A percentile compares a stretch with the other conserved stretches of the same genome.
phyloP scores from a whole-genome alignment of 2,113 vertebrate species.

The Oreocharis arfaki region DNA sequence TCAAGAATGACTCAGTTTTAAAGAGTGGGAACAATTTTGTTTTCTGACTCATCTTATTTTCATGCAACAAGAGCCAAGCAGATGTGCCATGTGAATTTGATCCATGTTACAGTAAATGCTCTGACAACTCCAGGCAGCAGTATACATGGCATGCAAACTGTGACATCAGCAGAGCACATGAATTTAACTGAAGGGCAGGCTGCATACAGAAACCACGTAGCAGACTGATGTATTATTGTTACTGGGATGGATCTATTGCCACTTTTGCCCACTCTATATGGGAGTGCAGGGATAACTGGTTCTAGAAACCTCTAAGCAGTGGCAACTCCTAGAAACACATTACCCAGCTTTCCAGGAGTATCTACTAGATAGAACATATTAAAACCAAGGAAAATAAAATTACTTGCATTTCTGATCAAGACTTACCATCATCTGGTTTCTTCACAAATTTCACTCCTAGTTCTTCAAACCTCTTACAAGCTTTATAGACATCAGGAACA shows the following conservation, averaged over 20 bases:
- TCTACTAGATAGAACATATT: background rate
- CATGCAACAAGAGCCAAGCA: background rate
- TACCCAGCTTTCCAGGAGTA: background rate
- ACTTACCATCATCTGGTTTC: slow-evolving; percentile 92
- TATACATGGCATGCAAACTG: background rate
- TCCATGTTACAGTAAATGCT: background rate
- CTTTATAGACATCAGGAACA: slow-evolving; percentile 88
- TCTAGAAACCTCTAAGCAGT: background rate
- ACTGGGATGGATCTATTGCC: background rate
- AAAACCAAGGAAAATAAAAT: background rate
- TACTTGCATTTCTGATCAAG: background rate
- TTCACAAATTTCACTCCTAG: slow-evolving; percentile 95
- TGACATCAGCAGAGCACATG: background rate
- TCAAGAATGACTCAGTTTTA: background rate
- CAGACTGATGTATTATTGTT: background rate
- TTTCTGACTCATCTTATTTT: background rate
- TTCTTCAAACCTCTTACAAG: slow-evolving; percentile 93
- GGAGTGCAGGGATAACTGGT: background rate
- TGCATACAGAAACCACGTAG: background rate
- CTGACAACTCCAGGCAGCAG: background rate
- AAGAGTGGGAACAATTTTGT: background rate
- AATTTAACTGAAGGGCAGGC: background rate
- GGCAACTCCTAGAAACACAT: background rate
- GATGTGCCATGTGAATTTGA: background rate
- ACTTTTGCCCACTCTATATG: background rate